Base-by-base conservation (phyloP, 2,888 invertebrate genomes). In the Pammene fasciana region DNA sequence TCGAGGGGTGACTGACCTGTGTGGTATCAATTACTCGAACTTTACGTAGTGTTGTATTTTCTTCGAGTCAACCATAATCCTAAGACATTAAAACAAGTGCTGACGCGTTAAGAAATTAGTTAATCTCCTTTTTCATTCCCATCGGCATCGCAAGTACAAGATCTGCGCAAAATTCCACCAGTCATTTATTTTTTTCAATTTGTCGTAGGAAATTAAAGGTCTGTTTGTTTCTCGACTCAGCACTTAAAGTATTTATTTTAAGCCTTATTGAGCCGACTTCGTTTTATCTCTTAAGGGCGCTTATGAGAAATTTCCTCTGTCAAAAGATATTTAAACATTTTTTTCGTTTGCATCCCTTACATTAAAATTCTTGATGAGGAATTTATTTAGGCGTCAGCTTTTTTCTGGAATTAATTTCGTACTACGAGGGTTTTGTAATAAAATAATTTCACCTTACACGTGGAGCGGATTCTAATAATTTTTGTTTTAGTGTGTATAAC, bases 1-100 rank as follows among this genome's bases (percentile, higher is more conserved):
- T 89, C 84, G 75, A 86, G 84, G 83, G 85, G 82, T 75, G 85
- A 82, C 78, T 83, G 86, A 85, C 84, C 85, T 80, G 72, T 71
- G 65, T 57, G 48, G 62, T 74, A 68, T 67, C 71, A 50, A 73
- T 70, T 64, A 67, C 59, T 67, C 56, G 66, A 54, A 65, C 38
- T 11, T 50, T 13, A 48, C 9, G 45, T n/a, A 45, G n/a, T n/a
- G n/a, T 13, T 45, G n/a, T 45, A n/a, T n/a, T n/a, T n/a, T 36
- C 36, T 36, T 36, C 7, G 36, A 4, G 5, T 38, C 9, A 38
- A 38, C 38, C 38, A 9, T 38, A 38, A 38, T 38, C 9, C 8
- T 59, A 68, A 55, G 46, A 14, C 54, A 54, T 26, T 18, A 14
- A 45, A 60, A 46, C 41, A 70, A 65, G 54, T 60, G 70, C 52